These are phyloP conservation scores for Vidua macroura DNA, from an alignment of 2,113 vertebrate genomes.

Conservation along the genomic window DNA sequence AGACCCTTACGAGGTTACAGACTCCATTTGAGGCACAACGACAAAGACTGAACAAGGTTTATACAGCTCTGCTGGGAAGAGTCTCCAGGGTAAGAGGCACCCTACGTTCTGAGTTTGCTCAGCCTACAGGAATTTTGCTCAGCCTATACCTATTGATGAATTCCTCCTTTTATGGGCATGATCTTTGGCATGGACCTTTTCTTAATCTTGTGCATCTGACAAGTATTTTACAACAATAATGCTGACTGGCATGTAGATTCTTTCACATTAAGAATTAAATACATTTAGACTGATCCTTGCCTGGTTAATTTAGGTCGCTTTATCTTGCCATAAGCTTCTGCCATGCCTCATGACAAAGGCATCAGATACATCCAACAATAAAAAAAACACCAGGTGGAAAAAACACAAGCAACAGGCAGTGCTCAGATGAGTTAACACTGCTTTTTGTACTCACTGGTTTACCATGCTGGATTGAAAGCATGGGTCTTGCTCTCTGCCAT, in stretches of 20 bases:
- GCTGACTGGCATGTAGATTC: not conserved
- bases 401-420: not conserved
- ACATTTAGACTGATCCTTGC: not conserved
- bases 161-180: not conserved
- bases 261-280: not conserved
- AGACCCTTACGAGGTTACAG: not conserved
- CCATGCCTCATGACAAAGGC: not conserved
- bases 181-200: not conserved
- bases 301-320: not conserved
- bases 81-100: not conserved
- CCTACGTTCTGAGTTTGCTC: not conserved
- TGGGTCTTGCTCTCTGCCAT: not conserved
- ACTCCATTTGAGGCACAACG: not conserved
- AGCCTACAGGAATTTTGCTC: not conserved
- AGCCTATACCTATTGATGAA: not conserved
- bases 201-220: not conserved
- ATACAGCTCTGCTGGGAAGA: not conserved
- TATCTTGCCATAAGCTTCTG: not conserved
- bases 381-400: not conserved
- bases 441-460: not conserved
- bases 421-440: not conserved
- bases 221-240: not conserved
- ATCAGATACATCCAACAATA: not conserved
- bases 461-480: not conserved
- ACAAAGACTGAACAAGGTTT: not conserved